Evolutionary conservation across 2,113 vertebrate species (phyloP), one percentile per base, ranked within the genome.

Genomic region (Motacilla tschutschensis): DNA sequence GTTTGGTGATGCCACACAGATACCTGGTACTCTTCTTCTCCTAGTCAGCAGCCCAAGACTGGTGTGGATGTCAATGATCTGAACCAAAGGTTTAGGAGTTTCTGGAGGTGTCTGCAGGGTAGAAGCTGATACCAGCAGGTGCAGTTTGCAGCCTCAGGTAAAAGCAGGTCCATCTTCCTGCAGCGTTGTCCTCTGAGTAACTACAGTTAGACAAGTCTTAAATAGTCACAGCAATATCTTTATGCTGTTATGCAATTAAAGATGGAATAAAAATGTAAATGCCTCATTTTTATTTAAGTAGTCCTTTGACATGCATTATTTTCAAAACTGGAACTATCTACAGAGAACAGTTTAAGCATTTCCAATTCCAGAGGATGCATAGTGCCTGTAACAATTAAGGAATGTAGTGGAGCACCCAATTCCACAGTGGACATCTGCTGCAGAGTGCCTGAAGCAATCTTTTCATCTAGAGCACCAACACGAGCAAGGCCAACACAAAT

Each of bases 361-460:
- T 99, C 99, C 78, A 98, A 79, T 96, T 99, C 99, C 93, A 99
- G 94, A 0, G 99, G 99, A 93, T 99, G 99, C 95, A 99, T 95
- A 41, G 72, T 96, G 43, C 98, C 98, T 1, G 98, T 98, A 63
- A 99, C 90, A 14, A 99, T 93, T 95, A 99, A 88, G 12, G 98
- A 99, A 90, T 99, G 99, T 7, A 99, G 94, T 1, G 99, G 99
- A 5, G 85, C 93, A 0, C 99, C 99, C 10, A 99, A 74, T 84
- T 98, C 98, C 94, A 97, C 97, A 10, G 96, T 97, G 40, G 94
- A 94, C 97, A 99, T 97, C 71, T 99, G 97, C n/a, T 53, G 67
- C 4, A 99, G 85, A 0, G 98, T 98, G 36, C 97, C 98, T 1
- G 97, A 91, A 18, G 85, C 93, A 47, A 99, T 97, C 58, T 87